Base-by-base conservation (phyloP, 1,140 invertebrate genomes). In the Triops cancriformis region DNA sequence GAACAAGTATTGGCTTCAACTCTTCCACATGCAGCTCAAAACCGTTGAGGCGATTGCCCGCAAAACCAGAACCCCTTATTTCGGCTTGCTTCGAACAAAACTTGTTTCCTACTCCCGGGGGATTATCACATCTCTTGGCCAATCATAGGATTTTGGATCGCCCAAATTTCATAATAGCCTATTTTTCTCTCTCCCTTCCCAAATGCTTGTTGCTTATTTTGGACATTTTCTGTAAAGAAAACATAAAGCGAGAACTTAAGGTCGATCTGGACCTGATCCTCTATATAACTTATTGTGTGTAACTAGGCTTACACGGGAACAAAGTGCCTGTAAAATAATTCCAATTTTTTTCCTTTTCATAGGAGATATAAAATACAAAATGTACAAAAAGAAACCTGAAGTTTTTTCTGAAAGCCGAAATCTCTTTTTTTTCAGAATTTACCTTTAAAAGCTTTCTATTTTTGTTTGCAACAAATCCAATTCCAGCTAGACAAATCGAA, bases 321-420 rank as follows among this genome's bases (percentile, higher is more conserved):
- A 64, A 64, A 64, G 51, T 64, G 51, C 51, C 51, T 64, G 51
- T 64, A 64, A 64, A 64, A 64, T 64, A 64, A 64, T 64, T 64
- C 51, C 0, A 64, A n/a, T 64, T 64, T 64, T 64, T 64, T 64
- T 23, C 51, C 31, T 37, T 64, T 64, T 64, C 23, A 64, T 64
- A 64, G 51, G 51, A 64, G 51, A 64, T 64, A 64, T 64, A 64
- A 76, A 76, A 45, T 42, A 75, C 31, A 75, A 41, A 31, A 76
- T 76, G 43, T 76, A 76, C 43, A 76, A 76, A 37, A 75, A 75
- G 31, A 75, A 75, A 43, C 73, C 73, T 73, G 10, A 41, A 75
- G 6, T 18, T 75, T 6, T 78, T n/a, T n/a, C n/a, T n/a, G n/a
- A n/a, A n/a, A n/a, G n/a, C n/a, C 75, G n/a, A 43, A 45, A 28